Evolutionary conservation across 2,113 vertebrate genomes (phyloP).

Genomic region (Nymphicus hollandicus): DNA sequence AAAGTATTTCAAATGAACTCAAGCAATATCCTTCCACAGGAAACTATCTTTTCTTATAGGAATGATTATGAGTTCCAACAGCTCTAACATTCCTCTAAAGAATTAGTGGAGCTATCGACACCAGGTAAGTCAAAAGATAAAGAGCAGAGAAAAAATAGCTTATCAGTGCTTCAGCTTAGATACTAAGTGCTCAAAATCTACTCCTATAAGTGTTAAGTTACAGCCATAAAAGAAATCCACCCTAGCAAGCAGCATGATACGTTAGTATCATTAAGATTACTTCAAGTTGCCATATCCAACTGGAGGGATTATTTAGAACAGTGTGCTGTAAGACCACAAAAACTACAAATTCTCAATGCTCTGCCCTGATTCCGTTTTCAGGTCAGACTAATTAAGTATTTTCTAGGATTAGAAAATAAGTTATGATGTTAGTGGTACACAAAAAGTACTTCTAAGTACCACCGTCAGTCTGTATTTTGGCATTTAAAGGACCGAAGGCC

Average conservation of each 20-base stretch:
- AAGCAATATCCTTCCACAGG: neutral
- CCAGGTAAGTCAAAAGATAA: neutral
- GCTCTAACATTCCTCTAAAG: neutral
- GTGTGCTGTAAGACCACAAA: neutral
- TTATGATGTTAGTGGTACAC: neutral
- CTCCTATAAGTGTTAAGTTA: neutral
- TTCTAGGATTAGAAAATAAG: neutral
- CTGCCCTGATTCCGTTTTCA: neutral
- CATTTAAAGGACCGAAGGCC: neutral
- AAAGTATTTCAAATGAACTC: neutral
- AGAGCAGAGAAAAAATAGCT: neutral
- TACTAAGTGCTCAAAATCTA: neutral
- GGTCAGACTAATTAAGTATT: neutral
- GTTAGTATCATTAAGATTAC: neutral
- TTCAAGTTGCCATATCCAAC: neutral
- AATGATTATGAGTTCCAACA: neutral
- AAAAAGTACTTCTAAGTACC: neutral
- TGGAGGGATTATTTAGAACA: neutral
- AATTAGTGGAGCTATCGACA: neutral
- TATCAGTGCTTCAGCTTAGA: neutral
- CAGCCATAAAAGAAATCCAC: neutral
- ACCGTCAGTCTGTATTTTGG: neutral
- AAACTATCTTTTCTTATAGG: neutral
- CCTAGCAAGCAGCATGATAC: neutral
- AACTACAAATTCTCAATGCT: neutral